A percentile compares a stretch with the other conserved stretches of the same genome.
Conservation (phyloP, 2,113 vertebrate species). For the Willisornis vidua region DNA sequence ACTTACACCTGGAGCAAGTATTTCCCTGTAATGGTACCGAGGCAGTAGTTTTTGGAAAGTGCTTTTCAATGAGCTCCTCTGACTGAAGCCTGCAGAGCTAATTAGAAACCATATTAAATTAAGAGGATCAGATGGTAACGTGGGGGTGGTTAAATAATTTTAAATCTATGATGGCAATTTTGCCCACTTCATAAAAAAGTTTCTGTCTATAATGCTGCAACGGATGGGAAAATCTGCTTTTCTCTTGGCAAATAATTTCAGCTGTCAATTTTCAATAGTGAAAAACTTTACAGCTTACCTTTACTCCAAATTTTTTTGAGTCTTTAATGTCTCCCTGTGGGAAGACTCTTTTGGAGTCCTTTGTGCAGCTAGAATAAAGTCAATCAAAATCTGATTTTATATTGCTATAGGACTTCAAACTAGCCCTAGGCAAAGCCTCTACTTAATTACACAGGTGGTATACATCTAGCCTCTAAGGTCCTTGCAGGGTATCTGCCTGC, state of each 20-base stretch:
- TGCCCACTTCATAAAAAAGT: not conserved
- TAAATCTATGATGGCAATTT: not conserved
- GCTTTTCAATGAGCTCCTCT: not conserved
- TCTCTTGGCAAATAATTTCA: not conserved
- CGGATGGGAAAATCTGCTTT: not conserved
- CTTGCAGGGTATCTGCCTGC: not conserved
- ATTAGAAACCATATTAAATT: not conserved
- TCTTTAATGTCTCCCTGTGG: not conserved
- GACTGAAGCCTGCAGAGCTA: not conserved
- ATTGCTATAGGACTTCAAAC: not conserved
- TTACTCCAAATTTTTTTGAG: not conserved
- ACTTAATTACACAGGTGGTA: not conserved
- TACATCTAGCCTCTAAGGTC: not conserved
- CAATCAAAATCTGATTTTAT: not conserved
- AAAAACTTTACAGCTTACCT: not conserved
- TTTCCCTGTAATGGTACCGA: not conserved
- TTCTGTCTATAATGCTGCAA: not conserved
- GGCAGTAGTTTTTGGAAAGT: not conserved
- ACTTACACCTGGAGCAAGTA: not conserved
- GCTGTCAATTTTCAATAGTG: not conserved
- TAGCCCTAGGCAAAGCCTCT: not conserved
- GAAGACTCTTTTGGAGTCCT: not conserved
- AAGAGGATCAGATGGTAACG: not conserved
- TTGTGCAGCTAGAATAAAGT: not conserved
- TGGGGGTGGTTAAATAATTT: not conserved